Evolutionary conservation across 2,113 vertebrate species (phyloP).

Genomic region (Eidolon helvum): DNA sequence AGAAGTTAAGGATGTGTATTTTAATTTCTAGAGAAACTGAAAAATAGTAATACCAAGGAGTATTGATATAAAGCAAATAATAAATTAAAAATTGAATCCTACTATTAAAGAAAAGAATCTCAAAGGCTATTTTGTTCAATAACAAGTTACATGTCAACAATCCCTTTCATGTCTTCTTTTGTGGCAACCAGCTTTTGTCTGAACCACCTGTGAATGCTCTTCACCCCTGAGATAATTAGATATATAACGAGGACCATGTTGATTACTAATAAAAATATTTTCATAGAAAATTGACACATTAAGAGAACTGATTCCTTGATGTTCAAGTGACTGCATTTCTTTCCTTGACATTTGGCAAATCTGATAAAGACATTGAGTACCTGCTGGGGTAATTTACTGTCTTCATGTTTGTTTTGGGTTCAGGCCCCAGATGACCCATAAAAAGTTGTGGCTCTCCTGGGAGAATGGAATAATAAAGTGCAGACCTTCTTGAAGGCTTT

Average conservation of each 20-base stretch:
- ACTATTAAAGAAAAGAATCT: not conserved
- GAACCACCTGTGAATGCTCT: not conserved
- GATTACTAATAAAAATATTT: not conserved
- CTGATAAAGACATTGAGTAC: constrained; percentile 72
- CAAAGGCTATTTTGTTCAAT: not conserved
- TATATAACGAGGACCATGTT: not conserved
- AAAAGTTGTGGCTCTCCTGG: constrained; percentile 72
- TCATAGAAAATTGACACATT: not conserved
- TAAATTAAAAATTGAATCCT: not conserved
- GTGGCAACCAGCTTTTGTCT: not conserved
- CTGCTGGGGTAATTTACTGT: constrained; percentile 76
- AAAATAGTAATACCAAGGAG: not conserved
- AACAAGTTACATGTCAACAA: not conserved
- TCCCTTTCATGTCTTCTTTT: not conserved
- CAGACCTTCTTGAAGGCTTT: constrained; percentile 57
- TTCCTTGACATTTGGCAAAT: constrained; percentile 17
- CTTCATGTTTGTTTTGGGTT: constrained; percentile 77
- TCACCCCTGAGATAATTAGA: not conserved
- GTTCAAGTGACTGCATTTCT: not conserved
- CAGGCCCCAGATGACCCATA: constrained; percentile 74
- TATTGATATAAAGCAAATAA: not conserved
- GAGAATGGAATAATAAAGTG: constrained; percentile 69
- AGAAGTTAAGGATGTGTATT: not conserved
- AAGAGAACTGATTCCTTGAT: not conserved
- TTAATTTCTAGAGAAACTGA: not conserved